phyloP scores from a whole-genome alignment of 1,140 invertebrate species.

The Dufourea novaeangliae region DNA sequence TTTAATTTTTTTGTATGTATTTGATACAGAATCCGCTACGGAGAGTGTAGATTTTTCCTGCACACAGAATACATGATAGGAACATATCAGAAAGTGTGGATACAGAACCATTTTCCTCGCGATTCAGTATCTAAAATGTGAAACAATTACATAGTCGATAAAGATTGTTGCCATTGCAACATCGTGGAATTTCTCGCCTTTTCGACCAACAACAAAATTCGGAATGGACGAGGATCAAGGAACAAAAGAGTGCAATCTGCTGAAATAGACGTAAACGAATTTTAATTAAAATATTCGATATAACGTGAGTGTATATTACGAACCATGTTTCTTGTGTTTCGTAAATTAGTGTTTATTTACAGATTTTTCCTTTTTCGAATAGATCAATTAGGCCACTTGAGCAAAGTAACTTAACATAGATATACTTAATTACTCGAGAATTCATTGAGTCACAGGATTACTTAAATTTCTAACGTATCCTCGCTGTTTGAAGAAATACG shows the following conservation, averaged over 20 bases:
- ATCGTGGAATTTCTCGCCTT: too few species aligned
- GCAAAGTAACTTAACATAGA: slow-evolving; percentile 34
- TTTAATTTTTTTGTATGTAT: neutral
- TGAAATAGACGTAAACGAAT: neutral
- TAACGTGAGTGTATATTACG: neutral
- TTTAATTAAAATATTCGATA: too few species aligned
- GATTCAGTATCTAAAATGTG: too few species aligned
- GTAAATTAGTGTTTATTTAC: slow-evolving; percentile 30
- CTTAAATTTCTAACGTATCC: neutral
- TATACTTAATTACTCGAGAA: slow-evolving; percentile 7
- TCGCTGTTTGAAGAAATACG: neutral
- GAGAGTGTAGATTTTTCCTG: neutral
- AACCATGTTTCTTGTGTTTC: neutral
- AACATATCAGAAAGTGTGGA: neutral
- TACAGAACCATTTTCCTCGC: neutral
- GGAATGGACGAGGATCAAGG: neutral
- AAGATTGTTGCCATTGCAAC: too few species aligned
- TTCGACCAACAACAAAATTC: neutral
- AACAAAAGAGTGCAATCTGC: neutral
- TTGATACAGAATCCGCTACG: neutral
- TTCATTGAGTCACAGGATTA: neutral
- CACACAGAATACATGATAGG: neutral
- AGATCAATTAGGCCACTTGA: slow-evolving; percentile 31
- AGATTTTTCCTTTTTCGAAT: neutral
- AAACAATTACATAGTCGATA: too few species aligned